Conservation (phyloP, 2,113 vertebrate genomes). For the Caracal caracal region DNA sequence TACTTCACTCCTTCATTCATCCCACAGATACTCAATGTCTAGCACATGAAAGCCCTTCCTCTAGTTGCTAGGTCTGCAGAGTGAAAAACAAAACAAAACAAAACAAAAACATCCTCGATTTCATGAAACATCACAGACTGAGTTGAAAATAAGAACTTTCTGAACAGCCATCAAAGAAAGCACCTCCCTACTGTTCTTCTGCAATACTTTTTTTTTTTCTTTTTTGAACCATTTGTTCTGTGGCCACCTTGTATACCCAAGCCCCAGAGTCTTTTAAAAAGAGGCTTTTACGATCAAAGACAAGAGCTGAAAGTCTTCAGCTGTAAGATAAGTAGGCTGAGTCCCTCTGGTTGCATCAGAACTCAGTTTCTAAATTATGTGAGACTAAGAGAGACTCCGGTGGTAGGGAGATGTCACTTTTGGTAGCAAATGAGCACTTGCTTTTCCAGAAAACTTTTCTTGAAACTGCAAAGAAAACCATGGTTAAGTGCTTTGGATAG, state of each 20-base stretch:
- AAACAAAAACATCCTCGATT: background rate
- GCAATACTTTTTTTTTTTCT: background rate
- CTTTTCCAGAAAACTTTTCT: background rate
- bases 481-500: background rate
- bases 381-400: background rate
- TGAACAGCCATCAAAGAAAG: background rate
- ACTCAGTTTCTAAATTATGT: background rate
- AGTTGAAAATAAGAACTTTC: background rate
- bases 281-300: background rate
- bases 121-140: background rate
- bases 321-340: background rate
- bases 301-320: background rate
- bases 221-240: background rate
- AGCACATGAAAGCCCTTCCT: rapidly evolving
- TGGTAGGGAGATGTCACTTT: background rate
- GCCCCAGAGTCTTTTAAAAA: background rate
- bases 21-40: background rate
- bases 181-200: background rate
- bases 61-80: background rate
- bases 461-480: background rate
- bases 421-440: background rate
- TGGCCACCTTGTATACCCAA: background rate
- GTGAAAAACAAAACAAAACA: background rate
- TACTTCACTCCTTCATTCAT: background rate
- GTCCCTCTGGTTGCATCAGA: background rate